Base-by-base conservation (phyloP, 2,888 invertebrate genomes). In the Eristalis pertinax region DNA sequence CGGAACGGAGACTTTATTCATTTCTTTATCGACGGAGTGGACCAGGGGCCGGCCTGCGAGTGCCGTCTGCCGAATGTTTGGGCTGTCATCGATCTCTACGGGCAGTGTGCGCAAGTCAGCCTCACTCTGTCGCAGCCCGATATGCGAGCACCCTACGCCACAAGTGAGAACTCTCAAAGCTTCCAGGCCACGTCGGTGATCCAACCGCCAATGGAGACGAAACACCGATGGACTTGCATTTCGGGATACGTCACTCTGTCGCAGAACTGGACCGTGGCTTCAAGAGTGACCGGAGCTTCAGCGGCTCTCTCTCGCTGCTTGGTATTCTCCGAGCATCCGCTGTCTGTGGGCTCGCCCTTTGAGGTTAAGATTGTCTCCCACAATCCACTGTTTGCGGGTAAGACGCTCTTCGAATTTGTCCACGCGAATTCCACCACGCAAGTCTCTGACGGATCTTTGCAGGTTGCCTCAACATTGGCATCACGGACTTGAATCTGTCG, bases 1-100 rank as follows among this genome's bases (percentile, higher is more conserved):
- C 95, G 98, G 90, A 96, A 96, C 89, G 94, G 96, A 0, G 98
- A 98, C 92, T 96, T 95, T 87, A 94, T 98, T 13, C 97, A 98
- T 92, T 98, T 97, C 93, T 98, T 96, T 91, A 94, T 97, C 78
- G 97, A 98, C 91, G 97, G 97, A 0, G 95, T 97, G 90, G 97
- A 98, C 91, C 97, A 97, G 94, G 98, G 98, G 15, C 94, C 96
- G 26, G 98, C 98, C 1, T 97, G 97, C 93, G 95, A 95, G 74
- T 96, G 96, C 82, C 95, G 97, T 4, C 96, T 96, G 84, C 93
- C 95, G 50, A 97, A 96, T 92, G 95, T 98, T 75, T 99, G 97
- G 94, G 98, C 98, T 2, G 98, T 99, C n/a, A 96, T 99, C 69
- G 98, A 99, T 94, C 94, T 99, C 72, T 98, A 98, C 91, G 98